phyloP scores from a whole-genome alignment of 2,888 invertebrate species.

The Oasisia sp. region DNA sequence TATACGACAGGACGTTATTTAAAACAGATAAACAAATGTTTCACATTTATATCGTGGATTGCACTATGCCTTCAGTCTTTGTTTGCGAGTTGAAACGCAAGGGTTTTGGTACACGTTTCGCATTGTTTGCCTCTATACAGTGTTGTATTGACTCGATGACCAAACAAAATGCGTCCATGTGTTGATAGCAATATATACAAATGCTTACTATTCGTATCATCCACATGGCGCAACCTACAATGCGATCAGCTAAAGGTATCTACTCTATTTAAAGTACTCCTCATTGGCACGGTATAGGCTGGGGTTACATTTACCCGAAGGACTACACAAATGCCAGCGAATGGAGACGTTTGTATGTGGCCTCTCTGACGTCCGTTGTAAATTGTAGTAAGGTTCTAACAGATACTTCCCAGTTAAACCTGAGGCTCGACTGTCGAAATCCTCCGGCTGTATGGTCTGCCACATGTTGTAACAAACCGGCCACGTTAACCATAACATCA shows the following conservation, averaged over 20 bases:
- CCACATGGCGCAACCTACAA: background rate
- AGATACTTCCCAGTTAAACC: background rate
- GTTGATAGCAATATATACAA: background rate
- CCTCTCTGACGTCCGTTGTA: background rate
- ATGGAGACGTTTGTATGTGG: background rate
- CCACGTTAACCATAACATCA: background rate
- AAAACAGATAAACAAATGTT: background rate
- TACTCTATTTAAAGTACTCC: background rate
- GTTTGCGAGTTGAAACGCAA: background rate
- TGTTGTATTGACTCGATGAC: background rate
- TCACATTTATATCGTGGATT: background rate
- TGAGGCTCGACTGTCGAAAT: background rate
- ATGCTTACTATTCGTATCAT: background rate
- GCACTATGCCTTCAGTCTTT: background rate
- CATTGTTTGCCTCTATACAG: background rate
- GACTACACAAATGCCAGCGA: background rate
- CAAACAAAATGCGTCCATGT: background rate
- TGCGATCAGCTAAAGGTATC: background rate
- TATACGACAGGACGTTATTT: background rate
- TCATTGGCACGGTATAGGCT: background rate
- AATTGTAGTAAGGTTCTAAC: background rate
- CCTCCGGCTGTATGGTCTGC: slow-evolving; percentile 44
- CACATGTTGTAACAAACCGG: slow-evolving; percentile 49
- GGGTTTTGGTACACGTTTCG: background rate
- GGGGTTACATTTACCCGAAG: background rate